Conservation (phyloP, 2,888 invertebrate genomes). For the Drosophila imparisetae region DNA sequence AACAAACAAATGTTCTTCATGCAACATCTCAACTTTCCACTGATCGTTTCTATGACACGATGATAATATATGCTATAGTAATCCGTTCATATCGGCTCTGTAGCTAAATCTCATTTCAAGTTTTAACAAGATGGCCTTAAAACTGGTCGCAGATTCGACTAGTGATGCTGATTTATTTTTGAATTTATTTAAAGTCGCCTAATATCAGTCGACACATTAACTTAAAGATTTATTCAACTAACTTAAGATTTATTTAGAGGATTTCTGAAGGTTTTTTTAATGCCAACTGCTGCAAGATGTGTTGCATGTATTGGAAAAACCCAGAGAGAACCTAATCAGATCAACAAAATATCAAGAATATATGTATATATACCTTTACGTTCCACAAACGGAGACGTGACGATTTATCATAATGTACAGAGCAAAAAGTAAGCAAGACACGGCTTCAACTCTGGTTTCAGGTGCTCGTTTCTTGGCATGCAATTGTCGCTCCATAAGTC, state of each 20-base stretch:
- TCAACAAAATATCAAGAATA: neutral
- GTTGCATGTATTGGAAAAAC: neutral
- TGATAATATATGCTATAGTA: neutral
- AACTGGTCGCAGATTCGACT: neutral
- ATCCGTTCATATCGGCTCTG: neutral
- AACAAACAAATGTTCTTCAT: neutral
- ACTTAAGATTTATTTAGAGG: neutral
- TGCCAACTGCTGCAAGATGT: neutral
- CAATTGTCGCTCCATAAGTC: conserved; percentile 73
- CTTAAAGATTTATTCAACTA: too few species aligned
- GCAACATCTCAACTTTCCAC: neutral
- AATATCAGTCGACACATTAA: neutral
- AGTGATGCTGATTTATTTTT: neutral
- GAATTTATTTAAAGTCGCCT: neutral
- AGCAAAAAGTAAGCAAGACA: neutral
- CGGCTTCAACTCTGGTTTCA: conserved; percentile 9
- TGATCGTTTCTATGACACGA: neutral
- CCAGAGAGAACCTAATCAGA: neutral
- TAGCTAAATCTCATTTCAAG: neutral
- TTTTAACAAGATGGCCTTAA: neutral
- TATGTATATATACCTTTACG: neutral
- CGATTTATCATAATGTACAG: neutral
- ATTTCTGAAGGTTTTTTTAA: neutral
- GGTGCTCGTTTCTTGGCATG: conserved; percentile 48
- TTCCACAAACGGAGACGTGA: neutral